phyloP scores from a whole-genome alignment of 2,113 vertebrate species.

The Ornithorhynchus anatinus region DNA sequence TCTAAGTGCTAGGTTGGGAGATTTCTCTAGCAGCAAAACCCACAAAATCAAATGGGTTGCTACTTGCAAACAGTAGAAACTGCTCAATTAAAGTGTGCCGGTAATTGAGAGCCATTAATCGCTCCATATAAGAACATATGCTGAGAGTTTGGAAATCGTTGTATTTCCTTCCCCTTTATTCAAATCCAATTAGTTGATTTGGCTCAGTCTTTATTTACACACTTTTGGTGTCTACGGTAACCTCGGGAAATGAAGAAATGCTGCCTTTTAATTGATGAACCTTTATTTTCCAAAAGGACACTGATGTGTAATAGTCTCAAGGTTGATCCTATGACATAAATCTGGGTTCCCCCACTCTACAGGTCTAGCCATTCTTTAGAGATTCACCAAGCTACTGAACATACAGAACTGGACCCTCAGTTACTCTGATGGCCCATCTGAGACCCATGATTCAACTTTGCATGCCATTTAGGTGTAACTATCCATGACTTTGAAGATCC shows the following conservation, averaged over 20 bases:
- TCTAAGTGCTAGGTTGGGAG: too few relatives aligned
- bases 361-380: background rate
- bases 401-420: background rate
- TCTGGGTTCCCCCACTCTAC: background rate
- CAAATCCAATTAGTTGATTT: constrained; percentile 29
- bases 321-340: background rate
- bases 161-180: background rate
- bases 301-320: background rate
- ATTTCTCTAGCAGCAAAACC: background rate
- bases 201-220: background rate
- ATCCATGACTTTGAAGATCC: too few relatives aligned
- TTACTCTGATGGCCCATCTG: fast-evolving
- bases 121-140: constrained; percentile 1
- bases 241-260: background rate
- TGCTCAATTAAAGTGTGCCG: background rate
- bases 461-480: background rate
- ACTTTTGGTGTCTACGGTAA: constrained; percentile 7
- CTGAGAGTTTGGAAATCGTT: background rate
- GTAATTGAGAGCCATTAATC: constrained; percentile 17
- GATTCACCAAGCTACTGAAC: background rate
- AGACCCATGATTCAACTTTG: fast-evolving
- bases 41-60: constrained; percentile 1
- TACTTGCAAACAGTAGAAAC: constrained; percentile 11
- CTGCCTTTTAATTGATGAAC: background rate
- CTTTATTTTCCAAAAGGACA: background rate